Base-by-base conservation (phyloP, 2,113 vertebrate genomes). In the Hemibagrus wyckioides region DNA sequence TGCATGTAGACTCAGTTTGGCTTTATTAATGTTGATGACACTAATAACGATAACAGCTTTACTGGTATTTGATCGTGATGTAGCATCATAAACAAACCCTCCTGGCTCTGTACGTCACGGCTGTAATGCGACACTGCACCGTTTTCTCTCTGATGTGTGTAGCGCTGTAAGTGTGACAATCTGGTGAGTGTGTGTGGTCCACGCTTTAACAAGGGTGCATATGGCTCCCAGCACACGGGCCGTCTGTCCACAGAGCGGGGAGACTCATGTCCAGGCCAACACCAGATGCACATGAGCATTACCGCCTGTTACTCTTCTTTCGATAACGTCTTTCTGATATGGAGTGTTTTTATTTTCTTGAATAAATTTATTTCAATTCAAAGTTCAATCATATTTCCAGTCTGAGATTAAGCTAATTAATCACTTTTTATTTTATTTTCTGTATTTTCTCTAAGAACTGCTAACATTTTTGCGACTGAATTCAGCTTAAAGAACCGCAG, bases 191-290 rank as follows among this genome's bases (percentile, higher is more conserved):
- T 87, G 28, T 87, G 59, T 9, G 0, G 57, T 41, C 59, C 81
- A 56, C 14, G 28, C 50, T 56, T 48, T 41, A 67, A n/a, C 76
- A 23, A 80, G 71, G 33, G 80, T 86, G 71, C 59, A 50, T 83
- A 79, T 69, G 11, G 39, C 73, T 85, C 56, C 30, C 73, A 80
- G 50, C 13, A 48, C 75, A 75, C 59, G 13, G 6, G 11, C 85
- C 54, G 65, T 89, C 85, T 89, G 63, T 89, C 85, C 79, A 75
- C 33, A 77, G 48, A 85, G 83, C 86, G 83, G 41, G 52, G 54
- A 75, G 54, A 61, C 54, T 52, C 8, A 6, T 63, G 17, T 36
- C 44, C 54, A 63, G 41, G 19, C 75, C 44, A 73, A 84, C 48
- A 77, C 33, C 84, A 88, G 86, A 82, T 59, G 15, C 63, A 61